These are phyloP conservation scores for Hartigia nigra DNA, from an alignment of 2,888 invertebrate species.

Conservation along the genomic window DNA sequence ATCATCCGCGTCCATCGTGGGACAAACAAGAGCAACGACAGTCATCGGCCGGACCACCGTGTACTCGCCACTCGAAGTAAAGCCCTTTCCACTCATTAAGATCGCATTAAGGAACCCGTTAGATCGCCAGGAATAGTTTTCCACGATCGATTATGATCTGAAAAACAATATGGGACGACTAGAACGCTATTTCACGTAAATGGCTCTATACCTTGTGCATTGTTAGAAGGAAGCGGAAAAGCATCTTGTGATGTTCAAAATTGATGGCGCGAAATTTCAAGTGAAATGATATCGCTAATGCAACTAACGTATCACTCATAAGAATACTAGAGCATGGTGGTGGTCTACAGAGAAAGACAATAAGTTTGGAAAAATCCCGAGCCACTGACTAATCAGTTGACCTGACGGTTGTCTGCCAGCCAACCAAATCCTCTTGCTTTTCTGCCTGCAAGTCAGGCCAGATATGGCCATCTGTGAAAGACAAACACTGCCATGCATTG, in stretches of 20 bases:
- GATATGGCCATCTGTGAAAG: slow-evolving; percentile 3
- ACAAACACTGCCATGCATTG: slow-evolving; percentile 3
- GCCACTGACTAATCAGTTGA: not conserved
- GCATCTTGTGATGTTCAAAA: no score
- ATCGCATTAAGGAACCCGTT: not conserved
- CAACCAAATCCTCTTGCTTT: not conserved
- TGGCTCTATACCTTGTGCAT: not conserved
- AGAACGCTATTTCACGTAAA: not conserved
- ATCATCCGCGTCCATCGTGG: slow-evolving; percentile 3
- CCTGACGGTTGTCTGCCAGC: not conserved
- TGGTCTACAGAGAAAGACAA: not conserved
- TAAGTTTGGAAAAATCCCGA: not conserved
- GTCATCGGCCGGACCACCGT: not conserved
- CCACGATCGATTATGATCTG: not conserved
- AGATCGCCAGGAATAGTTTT: not conserved
- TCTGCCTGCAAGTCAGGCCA: not conserved
- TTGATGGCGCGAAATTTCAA: no score
- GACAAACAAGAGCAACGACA: not conserved
- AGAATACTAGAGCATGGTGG: not conserved
- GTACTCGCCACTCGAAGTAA: not conserved
- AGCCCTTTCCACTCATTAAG: not conserved
- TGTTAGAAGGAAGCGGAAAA: not conserved
- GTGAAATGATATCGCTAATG: not conserved
- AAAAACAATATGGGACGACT: not conserved
- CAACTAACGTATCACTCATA: not conserved